Conservation (phyloP, 2,113 vertebrate genomes). For the Microcebus jonahi region DNA sequence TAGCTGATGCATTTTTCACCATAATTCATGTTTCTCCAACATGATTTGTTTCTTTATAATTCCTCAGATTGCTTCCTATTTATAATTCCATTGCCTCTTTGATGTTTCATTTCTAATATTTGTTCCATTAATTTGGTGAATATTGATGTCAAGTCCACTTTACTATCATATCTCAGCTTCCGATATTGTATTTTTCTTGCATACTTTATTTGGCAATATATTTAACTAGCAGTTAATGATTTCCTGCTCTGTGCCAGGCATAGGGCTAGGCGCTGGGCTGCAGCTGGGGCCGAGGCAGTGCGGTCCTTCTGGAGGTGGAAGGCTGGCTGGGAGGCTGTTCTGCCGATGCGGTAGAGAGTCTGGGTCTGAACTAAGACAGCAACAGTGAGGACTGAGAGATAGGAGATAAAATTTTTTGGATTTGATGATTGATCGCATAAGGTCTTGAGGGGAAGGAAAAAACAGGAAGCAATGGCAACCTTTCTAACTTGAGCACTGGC, state of each 20-base stretch:
- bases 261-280: not conserved
- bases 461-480: not conserved
- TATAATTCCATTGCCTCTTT: not conserved
- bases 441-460: not conserved
- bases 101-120: constrained; percentile 47
- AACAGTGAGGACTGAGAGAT: not conserved
- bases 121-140: constrained; percentile 51
- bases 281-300: not conserved
- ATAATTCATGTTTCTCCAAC: constrained; percentile 47
- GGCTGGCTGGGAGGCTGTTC: not conserved
- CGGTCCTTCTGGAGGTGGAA: not conserved
- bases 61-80: not conserved
- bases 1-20: not conserved
- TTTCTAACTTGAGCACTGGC: not conserved
- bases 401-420: not conserved
- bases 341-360: not conserved
- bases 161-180: not conserved
- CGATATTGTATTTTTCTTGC: constrained; percentile 30
- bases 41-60: constrained; percentile 45
- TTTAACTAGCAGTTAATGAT: not conserved
- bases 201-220: constrained; percentile 20
- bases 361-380: not conserved
- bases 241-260: not conserved
- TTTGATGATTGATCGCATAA: not conserved
- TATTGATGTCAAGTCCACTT: constrained; percentile 40